These are phyloP conservation scores for Drosophila demipolita DNA, from an alignment of 2,888 invertebrate genomes.

Conservation along the genomic window DNA sequence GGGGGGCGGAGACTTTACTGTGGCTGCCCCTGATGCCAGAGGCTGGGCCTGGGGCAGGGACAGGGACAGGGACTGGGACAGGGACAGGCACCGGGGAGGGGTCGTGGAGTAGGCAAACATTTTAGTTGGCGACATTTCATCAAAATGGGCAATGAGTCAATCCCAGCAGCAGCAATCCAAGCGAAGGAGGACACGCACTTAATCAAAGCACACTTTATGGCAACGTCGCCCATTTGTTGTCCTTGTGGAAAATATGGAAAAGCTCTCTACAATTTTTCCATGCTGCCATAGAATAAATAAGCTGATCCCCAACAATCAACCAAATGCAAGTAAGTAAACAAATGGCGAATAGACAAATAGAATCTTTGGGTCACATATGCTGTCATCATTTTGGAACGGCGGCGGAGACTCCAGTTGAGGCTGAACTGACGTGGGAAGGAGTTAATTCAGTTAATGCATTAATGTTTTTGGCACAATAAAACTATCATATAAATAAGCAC, in stretches of 20 bases:
- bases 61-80: not conserved
- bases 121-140: constrained; percentile 73
- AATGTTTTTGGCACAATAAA: constrained; percentile 9
- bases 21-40: not conserved
- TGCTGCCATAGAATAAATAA: constrained; percentile 58
- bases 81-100: not conserved
- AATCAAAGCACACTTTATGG: constrained; percentile 70
- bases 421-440: not conserved
- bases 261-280: constrained; percentile 18
- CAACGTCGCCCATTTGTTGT: constrained; percentile 45
- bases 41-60: not conserved
- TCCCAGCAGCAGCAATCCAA: constrained; percentile 28
- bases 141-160: constrained; percentile 78
- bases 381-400: constrained; percentile 15
- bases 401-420: not conserved
- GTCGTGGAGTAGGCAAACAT: constrained; percentile 52
- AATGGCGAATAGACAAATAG: constrained; percentile 54
- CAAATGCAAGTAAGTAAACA: constrained; percentile 67
- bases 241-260: constrained; percentile 18
- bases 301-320: constrained; percentile 51
- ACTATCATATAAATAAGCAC: not conserved
- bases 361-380: constrained; percentile 48
- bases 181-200: constrained; percentile 62
- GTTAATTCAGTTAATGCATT: constrained; percentile 41
- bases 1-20: too few species aligned